These are phyloP conservation scores for Dasypolia templi DNA, from an alignment of 2,888 invertebrate genomes.

Conservation along the genomic window DNA sequence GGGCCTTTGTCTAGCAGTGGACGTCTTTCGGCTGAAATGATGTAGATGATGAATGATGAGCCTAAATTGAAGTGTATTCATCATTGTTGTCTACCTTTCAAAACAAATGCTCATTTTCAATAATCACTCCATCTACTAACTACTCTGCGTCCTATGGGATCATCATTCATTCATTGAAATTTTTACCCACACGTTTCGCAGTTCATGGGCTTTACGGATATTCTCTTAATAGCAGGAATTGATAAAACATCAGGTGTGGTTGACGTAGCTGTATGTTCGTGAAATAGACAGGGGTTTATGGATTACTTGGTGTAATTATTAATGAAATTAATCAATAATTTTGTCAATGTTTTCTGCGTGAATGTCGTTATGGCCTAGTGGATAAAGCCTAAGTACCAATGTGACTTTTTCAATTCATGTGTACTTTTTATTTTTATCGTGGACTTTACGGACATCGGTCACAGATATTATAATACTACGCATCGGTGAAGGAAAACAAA, in stretches of 20 bases:
- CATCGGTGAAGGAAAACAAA: no score
- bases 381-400: no score
- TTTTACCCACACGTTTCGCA: conserved; percentile 20
- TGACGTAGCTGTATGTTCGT: conserved; percentile 3
- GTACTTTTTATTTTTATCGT: no score
- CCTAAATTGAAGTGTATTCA: no score
- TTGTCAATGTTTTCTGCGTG: background rate
- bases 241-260: conserved; percentile 20
- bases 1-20: no score
- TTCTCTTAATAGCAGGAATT: conserved; percentile 40
- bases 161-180: conserved; percentile 53
- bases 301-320: conserved; percentile 4
- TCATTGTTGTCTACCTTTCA: background rate
- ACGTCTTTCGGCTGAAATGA: no score
- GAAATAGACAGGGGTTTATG: background rate
- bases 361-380: no score
- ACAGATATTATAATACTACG: no score
- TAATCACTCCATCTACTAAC: conserved; percentile 1
- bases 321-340: conserved; percentile 6
- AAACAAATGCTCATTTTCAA: background rate
- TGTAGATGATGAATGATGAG: no score
- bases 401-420: no score
- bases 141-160: conserved; percentile 14
- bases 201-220: conserved; percentile 26
- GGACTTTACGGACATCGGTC: no score